phyloP scores from a whole-genome alignment of 2,888 invertebrate genomes.

The Eulithis prunata region DNA sequence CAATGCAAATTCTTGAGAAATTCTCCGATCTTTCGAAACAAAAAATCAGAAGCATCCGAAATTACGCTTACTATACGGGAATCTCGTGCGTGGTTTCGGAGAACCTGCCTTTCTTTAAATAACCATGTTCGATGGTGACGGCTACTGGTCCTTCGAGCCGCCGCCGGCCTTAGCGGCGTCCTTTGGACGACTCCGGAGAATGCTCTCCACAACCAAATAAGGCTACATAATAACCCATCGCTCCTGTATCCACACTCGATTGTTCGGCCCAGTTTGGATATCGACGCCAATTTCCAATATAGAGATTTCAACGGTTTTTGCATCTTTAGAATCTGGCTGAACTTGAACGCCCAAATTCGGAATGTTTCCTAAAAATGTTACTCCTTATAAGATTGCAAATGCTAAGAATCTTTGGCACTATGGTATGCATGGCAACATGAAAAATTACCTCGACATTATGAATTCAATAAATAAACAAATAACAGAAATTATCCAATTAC shows the following conservation, averaged over 20 bases:
- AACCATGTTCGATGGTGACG: conserved; percentile 62
- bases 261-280: conserved; percentile 79
- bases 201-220: conserved; percentile 70
- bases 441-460: conserved; percentile 15
- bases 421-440: not conserved
- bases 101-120: conserved; percentile 71
- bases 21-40: conserved; percentile 49
- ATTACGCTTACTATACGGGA: conserved; percentile 66
- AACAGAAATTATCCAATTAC: conserved; percentile 23
- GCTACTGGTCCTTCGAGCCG: conserved; percentile 55
- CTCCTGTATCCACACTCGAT: conserved; percentile 68
- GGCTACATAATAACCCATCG: conserved; percentile 74
- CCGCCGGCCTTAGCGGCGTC: conserved; percentile 76
- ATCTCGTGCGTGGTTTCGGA: conserved; percentile 73
- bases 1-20: conserved; percentile 27
- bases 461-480: conserved; percentile 7
- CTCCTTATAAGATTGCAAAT: conserved; percentile 13
- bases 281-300: conserved; percentile 64
- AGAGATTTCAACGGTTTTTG: conserved; percentile 41
- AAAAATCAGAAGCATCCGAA: conserved; percentile 60
- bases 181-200: conserved; percentile 71
- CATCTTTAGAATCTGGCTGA: conserved; percentile 23
- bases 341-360: conserved; percentile 13
- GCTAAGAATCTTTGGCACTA: not conserved
- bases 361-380: conserved; percentile 25